phyloP scores from a whole-genome alignment of 2,888 invertebrate genomes.

The Lepas anatifera region DNA sequence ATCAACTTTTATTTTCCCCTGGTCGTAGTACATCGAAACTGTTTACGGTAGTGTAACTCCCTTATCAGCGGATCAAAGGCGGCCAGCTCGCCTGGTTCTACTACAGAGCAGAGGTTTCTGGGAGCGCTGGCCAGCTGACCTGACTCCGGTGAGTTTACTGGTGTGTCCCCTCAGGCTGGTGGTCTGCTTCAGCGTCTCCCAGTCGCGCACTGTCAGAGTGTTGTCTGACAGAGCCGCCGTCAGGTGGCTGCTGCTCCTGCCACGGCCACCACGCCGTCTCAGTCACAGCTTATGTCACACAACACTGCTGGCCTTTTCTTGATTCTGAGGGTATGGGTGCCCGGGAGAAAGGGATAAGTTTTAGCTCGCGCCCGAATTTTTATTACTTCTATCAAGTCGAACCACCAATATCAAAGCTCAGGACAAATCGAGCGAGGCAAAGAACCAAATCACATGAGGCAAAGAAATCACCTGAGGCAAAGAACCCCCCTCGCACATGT shows the following conservation, averaged over 20 bases:
- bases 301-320: not conserved
- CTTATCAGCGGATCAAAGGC: not conserved
- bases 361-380: not conserved
- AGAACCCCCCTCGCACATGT: not conserved
- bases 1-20: not conserved
- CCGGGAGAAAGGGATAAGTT: not conserved
- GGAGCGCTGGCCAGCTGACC: not conserved
- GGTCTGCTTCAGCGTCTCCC: conserved; percentile 19
- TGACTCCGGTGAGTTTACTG: conserved; percentile 22
- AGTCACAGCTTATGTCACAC: not conserved
- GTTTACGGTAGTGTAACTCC: not conserved
- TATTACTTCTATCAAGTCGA: not conserved
- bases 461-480: not conserved
- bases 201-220: conserved; percentile 19
- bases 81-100: not conserved
- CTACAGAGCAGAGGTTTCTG: too few species aligned
- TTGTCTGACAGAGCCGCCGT: conserved; percentile 24
- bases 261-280: not conserved
- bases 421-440: too few species aligned
- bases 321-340: not conserved
- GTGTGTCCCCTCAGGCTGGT: conserved; percentile 20
- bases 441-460: not conserved
- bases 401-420: too few species aligned
- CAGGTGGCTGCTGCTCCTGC: conserved; percentile 12
- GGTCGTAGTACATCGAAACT: not conserved